Evolutionary conservation across 2,797 vertebrate genomes (phyloP).

Genomic region (Brachyrhaphis roseni): DNA sequence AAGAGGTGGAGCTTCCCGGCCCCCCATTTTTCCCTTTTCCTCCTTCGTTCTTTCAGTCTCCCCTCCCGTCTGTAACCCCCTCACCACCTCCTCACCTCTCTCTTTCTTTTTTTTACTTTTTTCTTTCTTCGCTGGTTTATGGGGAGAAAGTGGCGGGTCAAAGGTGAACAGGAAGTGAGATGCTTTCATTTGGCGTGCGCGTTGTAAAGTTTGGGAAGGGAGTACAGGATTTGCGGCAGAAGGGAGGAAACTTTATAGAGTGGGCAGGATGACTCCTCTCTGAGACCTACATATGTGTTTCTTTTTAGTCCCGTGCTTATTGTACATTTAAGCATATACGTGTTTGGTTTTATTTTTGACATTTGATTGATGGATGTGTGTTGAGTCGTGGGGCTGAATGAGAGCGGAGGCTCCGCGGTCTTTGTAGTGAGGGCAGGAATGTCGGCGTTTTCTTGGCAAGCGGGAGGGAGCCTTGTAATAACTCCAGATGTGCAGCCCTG

Average conservation of each 20-base stretch:
- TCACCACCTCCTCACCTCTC: conserved; percentile 6
- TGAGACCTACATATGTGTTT: conserved; percentile 20
- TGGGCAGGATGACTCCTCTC: conserved; percentile 36
- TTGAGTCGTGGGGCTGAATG: conserved; percentile 66
- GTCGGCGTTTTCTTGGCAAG: conserved; percentile 85
- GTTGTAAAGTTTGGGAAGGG: conserved; percentile 60
- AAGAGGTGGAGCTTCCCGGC: conserved; percentile 81
- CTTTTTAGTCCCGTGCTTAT: conserved; percentile 15
- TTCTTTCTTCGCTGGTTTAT: conserved; percentile 59
- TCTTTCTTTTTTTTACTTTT: conserved; percentile 30
- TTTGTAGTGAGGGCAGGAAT: conserved; percentile 86
- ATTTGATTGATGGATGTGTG: conserved; percentile 66
- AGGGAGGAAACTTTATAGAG: conserved; percentile 51
- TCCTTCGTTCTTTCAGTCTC: conserved; percentile 40
- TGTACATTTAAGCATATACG: conserved; percentile 39
- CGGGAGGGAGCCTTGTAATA: conserved; percentile 84
- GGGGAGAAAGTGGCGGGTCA: conserved; percentile 87
- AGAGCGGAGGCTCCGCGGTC: conserved; percentile 74
- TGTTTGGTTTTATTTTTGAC: conserved; percentile 27
- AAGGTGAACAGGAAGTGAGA: conserved; percentile 93
- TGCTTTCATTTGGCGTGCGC: conserved; percentile 77
- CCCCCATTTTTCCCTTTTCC: conserved; percentile 67
- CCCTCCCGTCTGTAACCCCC: conserved; percentile 34
- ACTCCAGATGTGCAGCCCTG: conserved; percentile 95
- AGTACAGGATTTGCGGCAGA: conserved; percentile 42